These are phyloP conservation scores for Buathra laborator DNA, from an alignment of 2,888 invertebrate species.

Conservation along the genomic window DNA sequence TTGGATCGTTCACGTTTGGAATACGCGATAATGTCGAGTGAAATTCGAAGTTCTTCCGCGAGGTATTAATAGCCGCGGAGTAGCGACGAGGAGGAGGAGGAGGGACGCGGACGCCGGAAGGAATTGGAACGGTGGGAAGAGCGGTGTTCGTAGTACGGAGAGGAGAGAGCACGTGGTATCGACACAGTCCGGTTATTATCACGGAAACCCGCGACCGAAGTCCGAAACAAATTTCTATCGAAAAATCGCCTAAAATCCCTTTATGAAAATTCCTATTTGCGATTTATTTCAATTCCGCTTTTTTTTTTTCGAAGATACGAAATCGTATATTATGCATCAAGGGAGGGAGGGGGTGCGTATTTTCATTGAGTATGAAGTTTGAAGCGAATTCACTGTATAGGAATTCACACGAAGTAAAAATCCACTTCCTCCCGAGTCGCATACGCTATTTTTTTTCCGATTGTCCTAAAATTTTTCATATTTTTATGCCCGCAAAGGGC, in stretches of 20 bases:
- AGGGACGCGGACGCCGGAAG: conserved; percentile 11
- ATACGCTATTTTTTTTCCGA: no score
- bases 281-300: neutral
- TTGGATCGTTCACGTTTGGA: neutral
- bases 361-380: no score
- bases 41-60: neutral
- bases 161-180: conserved; percentile 17
- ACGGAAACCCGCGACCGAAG: neutral
- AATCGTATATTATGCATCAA: no score
- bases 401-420: no score
- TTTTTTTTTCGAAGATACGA: neutral
- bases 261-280: neutral
- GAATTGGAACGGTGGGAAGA: conserved; percentile 58
- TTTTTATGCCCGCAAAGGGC: no score
- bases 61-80: conserved; percentile 43
- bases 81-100: conserved; percentile 18
- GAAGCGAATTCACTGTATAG: no score
- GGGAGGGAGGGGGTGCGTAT: no score
- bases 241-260: neutral
- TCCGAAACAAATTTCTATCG: neutral
- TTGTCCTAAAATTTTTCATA: no score
- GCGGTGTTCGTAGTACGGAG: conserved; percentile 9
- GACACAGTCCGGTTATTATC: neutral
- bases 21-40: conserved; percentile 18
- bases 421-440: neutral